Base-by-base conservation (phyloP, 2,797 vertebrate species). In the Chromis chromis region DNA sequence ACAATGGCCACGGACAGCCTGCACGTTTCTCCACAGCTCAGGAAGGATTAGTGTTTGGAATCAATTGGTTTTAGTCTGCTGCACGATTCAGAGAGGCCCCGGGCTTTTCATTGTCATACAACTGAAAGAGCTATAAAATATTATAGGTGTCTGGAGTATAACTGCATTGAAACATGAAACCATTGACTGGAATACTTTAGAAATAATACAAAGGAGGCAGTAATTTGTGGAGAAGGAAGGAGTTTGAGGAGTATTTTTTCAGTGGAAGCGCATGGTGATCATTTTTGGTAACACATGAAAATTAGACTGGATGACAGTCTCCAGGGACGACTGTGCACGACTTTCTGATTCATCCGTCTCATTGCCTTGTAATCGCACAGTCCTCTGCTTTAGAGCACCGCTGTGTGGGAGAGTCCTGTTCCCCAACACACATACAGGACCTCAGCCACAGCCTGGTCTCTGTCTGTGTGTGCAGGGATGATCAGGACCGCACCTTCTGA, bases 401-500 rank as follows among this genome's bases (percentile, higher is more conserved):
- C 53, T 57, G 11, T 71, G 67, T 74, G 81, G 63, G 72, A 75
- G 68, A 79, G 80, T 83, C 33, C 33, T 36, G 10, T 36, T 10
- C 33, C 79, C 60, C 76, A 52, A 70, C 73, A 69, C 70, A 65
- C 24, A 82, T 55, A 77, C 67, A 79, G 28, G 50, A 75, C 28
- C 66, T 31, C 63, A 87, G 77, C 73, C 78, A 42, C 76, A 78
- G 67, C 82, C 85, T 71, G 58, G 85, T 73, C 71, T 81, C 76
- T 58, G 76, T 79, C 64, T 42, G 81, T 39, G 83, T 83, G 75
- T 84, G 75, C 82, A 79, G 88, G 84, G 88, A 92, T 90, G 90
- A 93, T 85, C 79, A 79, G 87, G 82, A 88, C 92, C 71, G 86
- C 87, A 91, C 88, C 91, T 94, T 93, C 86, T 70, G 70, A 79